Base-by-base conservation (phyloP, 1,140 invertebrate genomes). In the Mya arenaria region DNA sequence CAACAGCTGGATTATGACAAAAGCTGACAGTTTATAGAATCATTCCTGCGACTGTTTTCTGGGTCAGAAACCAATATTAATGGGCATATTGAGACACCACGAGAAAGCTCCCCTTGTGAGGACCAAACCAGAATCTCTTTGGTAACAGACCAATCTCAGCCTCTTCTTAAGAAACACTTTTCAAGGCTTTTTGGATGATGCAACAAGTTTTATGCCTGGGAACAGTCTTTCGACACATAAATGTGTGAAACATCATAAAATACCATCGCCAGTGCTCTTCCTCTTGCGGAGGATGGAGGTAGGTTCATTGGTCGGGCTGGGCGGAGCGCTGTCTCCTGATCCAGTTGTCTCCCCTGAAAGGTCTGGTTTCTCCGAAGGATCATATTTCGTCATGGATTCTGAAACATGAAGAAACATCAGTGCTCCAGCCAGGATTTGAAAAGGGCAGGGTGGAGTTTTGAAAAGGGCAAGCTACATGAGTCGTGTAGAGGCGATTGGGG, bases 271-370 rank as follows among this genome's bases (percentile, higher is more conserved):
- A 44, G 81, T 56, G 30, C 36, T 82, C 55, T 88, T 88, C 25
- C 86, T 65, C 66, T 84, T 81, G 34, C 86, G 63, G 5, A 88
- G 69, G 25, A 88, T 88, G 36, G 86, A 88, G 6, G 85, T 85
- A 36, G 86, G 86, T 72, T 84, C 77, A 15, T 63, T 60, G 15
- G 44, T 23, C 4, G 72, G 56, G 23, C 66, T 52, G n/a, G 62
- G 10, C 37, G 71, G 23, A 17, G 72, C 34, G 41, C 41, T 68
- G 23, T 68, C 32, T 25, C 71, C 30, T 25, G 52, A 17, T 17
- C 66, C 55, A 23, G 44, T 73, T 25, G 58, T 44, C 39, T 69
- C 71, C n/a, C 36, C 63, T 36, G 66, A 37, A n/a, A 82, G 52
- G 55, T 66, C 65, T n/a, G 36, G 36, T 69, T 62, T 48, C 17